Percentiles rank a stretch among this genome's conserved stretches.
Evolutionary conservation across 2,888 invertebrate genomes (phyloP).

Genomic region (Maniola hyperantus): DNA sequence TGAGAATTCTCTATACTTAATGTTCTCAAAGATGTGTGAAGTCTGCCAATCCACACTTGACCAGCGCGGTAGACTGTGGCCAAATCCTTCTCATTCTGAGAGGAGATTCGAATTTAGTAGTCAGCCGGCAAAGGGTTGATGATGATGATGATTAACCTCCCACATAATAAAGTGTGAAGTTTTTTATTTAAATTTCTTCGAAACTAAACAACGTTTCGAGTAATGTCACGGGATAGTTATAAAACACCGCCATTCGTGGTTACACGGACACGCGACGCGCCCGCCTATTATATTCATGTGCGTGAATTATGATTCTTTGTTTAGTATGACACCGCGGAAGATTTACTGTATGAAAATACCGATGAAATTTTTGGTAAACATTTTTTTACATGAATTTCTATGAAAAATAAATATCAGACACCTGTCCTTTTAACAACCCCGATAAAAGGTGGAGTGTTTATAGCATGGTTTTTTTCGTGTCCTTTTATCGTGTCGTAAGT

Average conservation of each 20-base stretch:
- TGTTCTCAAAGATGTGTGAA: too few relatives aligned
- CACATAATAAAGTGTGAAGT: too few relatives aligned
- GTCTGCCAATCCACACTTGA: too few relatives aligned
- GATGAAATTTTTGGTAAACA: slow-evolving; percentile 22
- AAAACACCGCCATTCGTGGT: slow-evolving; percentile 31
- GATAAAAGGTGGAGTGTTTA: slow-evolving; percentile 8
- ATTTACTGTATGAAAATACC: slow-evolving; percentile 44
- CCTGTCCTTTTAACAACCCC: slow-evolving; percentile 18
- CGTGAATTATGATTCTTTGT: slow-evolving; percentile 60
- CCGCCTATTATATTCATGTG: slow-evolving; percentile 47
- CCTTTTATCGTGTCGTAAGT: neutral
- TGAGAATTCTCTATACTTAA: too few relatives aligned
- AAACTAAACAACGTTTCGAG: neutral
- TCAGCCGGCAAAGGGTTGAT: too few relatives aligned
- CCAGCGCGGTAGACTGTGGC: too few relatives aligned
- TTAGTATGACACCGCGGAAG: slow-evolving; percentile 43
- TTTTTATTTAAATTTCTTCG: neutral
- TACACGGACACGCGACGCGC: slow-evolving; percentile 50
- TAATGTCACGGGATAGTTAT: slow-evolving; percentile 4
- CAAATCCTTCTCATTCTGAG: too few relatives aligned
- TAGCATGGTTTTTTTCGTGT: neutral
- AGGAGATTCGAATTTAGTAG: too few relatives aligned
- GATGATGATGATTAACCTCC: too few relatives aligned
- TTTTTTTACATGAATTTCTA: slow-evolving; percentile 18
- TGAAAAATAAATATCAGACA: slow-evolving; percentile 25